Conservation (phyloP, 2,888 invertebrate species). For the Aphidoletes aphidimyza region DNA sequence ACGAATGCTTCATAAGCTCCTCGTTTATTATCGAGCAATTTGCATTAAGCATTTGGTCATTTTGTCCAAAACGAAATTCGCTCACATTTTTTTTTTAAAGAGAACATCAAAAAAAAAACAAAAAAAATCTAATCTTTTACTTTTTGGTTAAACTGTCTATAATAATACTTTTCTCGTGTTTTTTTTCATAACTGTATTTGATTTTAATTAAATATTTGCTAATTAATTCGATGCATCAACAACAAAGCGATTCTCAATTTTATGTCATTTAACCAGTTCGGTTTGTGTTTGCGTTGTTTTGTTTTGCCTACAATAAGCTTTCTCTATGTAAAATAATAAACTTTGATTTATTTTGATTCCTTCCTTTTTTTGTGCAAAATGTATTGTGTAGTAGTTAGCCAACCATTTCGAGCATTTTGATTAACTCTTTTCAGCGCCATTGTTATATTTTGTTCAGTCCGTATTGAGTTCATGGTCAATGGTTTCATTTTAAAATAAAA, state of each 20-base stretch:
- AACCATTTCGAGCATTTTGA: too few relatives aligned
- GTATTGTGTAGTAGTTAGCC: too few relatives aligned
- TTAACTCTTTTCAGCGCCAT: too few relatives aligned
- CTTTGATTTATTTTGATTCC: background rate
- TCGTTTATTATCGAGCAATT: background rate
- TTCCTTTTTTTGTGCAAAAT: background rate
- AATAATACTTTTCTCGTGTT: constrained; percentile 32
- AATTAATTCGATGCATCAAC: background rate
- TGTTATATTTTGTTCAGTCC: too few relatives aligned
- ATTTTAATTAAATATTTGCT: constrained; percentile 32
- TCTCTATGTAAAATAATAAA: background rate
- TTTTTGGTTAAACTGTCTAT: constrained; percentile 41
- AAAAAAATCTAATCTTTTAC: background rate
- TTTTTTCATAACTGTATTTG: background rate
- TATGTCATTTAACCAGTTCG: background rate
- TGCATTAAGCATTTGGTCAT: background rate
- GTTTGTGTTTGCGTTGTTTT: background rate
- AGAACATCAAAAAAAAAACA: constrained; percentile 19
- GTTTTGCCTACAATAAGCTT: background rate
- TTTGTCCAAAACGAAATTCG: background rate
- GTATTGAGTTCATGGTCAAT: too few relatives aligned
- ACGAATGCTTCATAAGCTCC: background rate
- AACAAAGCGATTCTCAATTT: background rate
- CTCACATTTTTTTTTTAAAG: background rate
- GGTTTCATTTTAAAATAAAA: too few relatives aligned